Base-by-base conservation (phyloP, 2,113 vertebrate species). In the Xerus inauris region DNA sequence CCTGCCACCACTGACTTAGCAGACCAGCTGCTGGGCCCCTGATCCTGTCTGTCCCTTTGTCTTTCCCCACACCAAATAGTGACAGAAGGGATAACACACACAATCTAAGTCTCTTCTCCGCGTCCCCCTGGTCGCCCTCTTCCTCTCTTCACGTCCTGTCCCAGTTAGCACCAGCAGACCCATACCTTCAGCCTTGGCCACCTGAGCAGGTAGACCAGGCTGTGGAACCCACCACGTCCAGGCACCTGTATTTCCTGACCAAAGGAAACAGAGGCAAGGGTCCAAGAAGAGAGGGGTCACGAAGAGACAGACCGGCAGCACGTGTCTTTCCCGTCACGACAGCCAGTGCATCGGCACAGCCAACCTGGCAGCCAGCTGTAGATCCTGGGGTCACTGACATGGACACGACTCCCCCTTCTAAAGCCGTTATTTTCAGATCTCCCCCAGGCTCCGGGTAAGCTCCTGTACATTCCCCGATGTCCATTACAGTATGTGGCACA, bases 391-490 rank as follows among this genome's bases (percentile, higher is more conserved):
- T 94, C 8, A 81, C 93, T 11, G 4, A 92, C 0, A 92, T 94
- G 83, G 64, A 94, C 0, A 11, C 96, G 47, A 13, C 32, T 3
- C 17, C 26, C 1, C 69, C 86, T 2, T 95, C 98, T 0, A 96
- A 98, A 14, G 90, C 97, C 1, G 98, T 99, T 75, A 97, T 98
- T 4, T 99, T 99, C 1, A 97, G 97, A 16, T 45, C 93, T 67
- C 2, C 96, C 0, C 3, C 65, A 67, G 54, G 12, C 0, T 85
- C 96, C 14, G 65, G 6, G 32, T 67, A 32, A 35, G 65, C 32
- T 67, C 32, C 30, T n/a, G 16, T 32, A 26, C 32, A 17, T 67
- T 67, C 7, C 32, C 14, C 13, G 5, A 67, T 1, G 6, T 67
- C 65, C 26, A 32, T 20, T 38, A 38, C n/a, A 42, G 14, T 8